These are phyloP conservation scores for Falcunculus frontatus DNA, from an alignment of 2,113 vertebrate species.

Conservation along the genomic window DNA sequence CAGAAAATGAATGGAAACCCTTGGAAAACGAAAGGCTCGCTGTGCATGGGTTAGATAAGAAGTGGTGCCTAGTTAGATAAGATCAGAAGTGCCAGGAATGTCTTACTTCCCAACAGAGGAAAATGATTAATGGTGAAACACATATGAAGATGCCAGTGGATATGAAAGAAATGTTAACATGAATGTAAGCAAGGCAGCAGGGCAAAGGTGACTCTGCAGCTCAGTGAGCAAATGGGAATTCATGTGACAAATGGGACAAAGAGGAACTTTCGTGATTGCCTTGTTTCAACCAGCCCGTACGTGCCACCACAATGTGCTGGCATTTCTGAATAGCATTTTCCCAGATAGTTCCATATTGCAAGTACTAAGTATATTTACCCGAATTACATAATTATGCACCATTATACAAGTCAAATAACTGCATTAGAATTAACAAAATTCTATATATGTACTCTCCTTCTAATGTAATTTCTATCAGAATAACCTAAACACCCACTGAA, in stretches of 20 bases:
- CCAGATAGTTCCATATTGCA: background rate
- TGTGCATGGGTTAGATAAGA: background rate
- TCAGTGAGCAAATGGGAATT: background rate
- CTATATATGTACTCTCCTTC: background rate
- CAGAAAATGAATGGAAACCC: background rate
- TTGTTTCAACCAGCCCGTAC: background rate
- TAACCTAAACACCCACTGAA: conserved; percentile 20
- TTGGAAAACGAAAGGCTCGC: background rate
- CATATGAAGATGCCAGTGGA: background rate
- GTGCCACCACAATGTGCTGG: background rate
- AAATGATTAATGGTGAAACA: background rate
- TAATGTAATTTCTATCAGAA: conserved; percentile 5
- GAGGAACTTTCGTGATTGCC: background rate
- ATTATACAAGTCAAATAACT: conserved; percentile 49
- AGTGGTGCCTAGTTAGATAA: background rate
- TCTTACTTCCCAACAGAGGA: background rate
- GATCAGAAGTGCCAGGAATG: background rate
- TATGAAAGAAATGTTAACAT: background rate
- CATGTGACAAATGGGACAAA: background rate
- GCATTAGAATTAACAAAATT: conserved; percentile 38
- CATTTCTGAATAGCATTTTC: background rate
- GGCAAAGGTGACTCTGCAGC: background rate
- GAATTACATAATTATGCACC: conserved; percentile 29
- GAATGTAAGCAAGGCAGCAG: background rate
- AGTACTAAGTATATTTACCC: conserved; percentile 27